Evolutionary conservation across 2,888 invertebrate species (phyloP).

Genomic region (Mythimna impura): DNA sequence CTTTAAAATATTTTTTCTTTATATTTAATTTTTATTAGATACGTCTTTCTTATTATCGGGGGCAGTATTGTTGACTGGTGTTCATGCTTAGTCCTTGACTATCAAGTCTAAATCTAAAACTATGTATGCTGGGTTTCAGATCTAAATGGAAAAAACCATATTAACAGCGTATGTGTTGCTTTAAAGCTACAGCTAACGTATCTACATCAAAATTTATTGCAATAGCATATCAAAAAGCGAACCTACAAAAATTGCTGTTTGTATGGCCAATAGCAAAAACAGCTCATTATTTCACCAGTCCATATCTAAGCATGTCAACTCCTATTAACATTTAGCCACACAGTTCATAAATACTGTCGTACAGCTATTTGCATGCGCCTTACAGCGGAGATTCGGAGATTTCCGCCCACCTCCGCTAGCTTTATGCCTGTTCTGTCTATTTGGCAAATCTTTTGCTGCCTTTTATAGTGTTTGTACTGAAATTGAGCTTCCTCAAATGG

Average conservation of each 20-base stretch:
- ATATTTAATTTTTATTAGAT: too few species aligned
- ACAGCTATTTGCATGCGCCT: conserved; percentile 63
- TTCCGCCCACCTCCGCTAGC: conserved; percentile 61
- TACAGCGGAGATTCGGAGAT: conserved; percentile 65
- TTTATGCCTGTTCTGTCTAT: conserved; percentile 56
- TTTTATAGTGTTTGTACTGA: conserved; percentile 48
- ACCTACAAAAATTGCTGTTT: conserved; percentile 11
- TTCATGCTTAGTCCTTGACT: too few species aligned
- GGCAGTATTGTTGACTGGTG: too few species aligned
- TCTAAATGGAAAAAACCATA: too few species aligned
- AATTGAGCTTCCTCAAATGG: conserved; percentile 33
- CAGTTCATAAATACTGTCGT: conserved; percentile 63
- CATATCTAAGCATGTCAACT: conserved; percentile 63
- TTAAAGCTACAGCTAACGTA: too few species aligned
- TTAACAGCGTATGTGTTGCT: too few species aligned
- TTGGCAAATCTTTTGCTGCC: conserved; percentile 56
- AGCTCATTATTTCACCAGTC: conserved; percentile 42
- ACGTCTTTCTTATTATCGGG: too few species aligned
- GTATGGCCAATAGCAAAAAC: neutral
- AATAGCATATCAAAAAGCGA: conserved; percentile 9
- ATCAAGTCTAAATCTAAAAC: too few species aligned
- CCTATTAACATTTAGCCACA: conserved; percentile 63
- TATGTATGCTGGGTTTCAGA: too few species aligned
- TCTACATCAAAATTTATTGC: too few species aligned
- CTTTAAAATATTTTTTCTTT: too few species aligned